Base-by-base conservation (phyloP, 2,888 invertebrate species). In the Mimumesa dahlbomi region DNA sequence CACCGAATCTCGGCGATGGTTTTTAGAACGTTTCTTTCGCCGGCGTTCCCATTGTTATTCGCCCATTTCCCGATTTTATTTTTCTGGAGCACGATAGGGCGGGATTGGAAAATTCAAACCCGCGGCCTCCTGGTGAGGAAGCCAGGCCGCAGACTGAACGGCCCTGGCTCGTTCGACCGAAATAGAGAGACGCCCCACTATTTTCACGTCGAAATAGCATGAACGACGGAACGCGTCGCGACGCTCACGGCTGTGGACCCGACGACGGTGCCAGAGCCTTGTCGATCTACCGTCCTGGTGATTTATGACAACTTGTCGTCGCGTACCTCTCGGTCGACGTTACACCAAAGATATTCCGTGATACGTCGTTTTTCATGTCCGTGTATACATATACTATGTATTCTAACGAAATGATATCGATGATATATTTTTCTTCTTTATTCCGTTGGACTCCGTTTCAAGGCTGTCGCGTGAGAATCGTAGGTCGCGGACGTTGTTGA, bases 171-270 rank as follows among this genome's bases (percentile, higher is more conserved):
- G 76, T 77, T 66, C 75, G 84, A 88, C 88, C 79, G 80, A 88
- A 89, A 89, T 89, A 89, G 87, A 87, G 84, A 74, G 75, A 79
- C 80, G 81, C 84, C 83, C 83, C 82, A 84, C 85, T 84, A 85
- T 82, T 73, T 68, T 67, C 70, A 58, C 54, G 52, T 78, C 54
- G 70, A 80, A 80, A 80, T 80, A 80, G 73, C 80, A 70, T 64
- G 40, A 52, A 42, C 68, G 56, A 56, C 4, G 38, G 57, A 46
- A 13, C 54, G 75, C 75, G 75, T 65, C 65, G 62, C 71, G 70
- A 73, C 69, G 75, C 58, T 71, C 57, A 56, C 56, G 54, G 45
- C 50, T 43, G 49, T 49, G 7, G 48, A 16, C 31, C 18, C 52
- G 38, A 25, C 50, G 45, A 61, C 49, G 46, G 53, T 77, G 77